Percentiles rank a stretch among this genome's conserved stretches.
These are phyloP conservation scores for Anarrhichthys ocellatus DNA, from an alignment of 2,113 vertebrate species.

Conservation along the genomic window DNA sequence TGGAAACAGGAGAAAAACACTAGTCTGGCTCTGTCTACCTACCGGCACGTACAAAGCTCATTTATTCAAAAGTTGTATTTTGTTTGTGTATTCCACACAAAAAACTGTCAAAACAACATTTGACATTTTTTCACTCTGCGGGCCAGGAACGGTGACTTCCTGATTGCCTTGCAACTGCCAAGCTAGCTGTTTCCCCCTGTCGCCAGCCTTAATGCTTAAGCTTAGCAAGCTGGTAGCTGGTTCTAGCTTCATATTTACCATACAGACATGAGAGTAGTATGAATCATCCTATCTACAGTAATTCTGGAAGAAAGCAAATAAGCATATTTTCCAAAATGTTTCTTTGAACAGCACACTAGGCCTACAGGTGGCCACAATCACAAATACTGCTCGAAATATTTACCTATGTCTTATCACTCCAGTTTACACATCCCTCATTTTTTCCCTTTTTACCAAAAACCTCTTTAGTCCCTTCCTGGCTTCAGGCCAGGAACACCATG, in stretches of 20 bases:
- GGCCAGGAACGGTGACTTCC: neutral
- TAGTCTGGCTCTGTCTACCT: neutral
- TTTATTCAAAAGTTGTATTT: neutral
- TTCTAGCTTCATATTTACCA: neutral
- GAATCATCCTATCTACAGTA: neutral
- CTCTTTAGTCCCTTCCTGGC: constrained; percentile 21
- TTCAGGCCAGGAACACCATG: constrained; percentile 33
- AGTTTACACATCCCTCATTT: neutral
- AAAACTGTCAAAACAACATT: neutral
- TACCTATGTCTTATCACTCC: neutral
- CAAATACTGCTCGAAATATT: neutral
- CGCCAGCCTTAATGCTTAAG: neutral
- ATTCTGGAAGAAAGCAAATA: neutral
- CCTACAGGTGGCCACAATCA: neutral
- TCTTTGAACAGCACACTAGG: neutral
- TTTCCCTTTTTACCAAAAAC: constrained; percentile 16
- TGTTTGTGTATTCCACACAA: neutral
- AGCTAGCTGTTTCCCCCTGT: neutral
- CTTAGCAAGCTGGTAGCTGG: neutral
- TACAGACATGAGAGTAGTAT: neutral
- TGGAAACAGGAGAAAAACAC: neutral
- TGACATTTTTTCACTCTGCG: neutral
- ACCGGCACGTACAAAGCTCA: neutral
- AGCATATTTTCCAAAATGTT: neutral
- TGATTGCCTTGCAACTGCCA: neutral